Evolutionary conservation across 2,113 vertebrate species (phyloP).

Genomic region (Pituophis catenifer): DNA sequence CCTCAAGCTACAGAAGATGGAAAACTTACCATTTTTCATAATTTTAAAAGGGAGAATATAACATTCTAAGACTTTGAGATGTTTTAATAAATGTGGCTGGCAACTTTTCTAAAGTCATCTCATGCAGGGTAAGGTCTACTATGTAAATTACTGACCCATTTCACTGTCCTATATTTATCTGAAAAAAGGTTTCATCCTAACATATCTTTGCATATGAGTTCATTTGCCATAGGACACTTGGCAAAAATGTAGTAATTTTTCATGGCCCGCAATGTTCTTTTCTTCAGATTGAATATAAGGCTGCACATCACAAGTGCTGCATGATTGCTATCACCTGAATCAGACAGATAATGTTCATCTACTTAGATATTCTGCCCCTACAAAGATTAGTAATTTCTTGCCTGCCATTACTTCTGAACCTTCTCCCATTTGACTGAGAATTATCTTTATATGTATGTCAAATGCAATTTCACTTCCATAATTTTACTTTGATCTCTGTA

Average conservation of each 20-base stretch:
- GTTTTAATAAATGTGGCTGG: neutral
- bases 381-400: neutral
- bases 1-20: neutral
- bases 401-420: neutral
- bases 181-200: neutral
- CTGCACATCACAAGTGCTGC: neutral
- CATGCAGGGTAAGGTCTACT: neutral
- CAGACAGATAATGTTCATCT: neutral
- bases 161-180: neutral
- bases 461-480: conserved; percentile 29
- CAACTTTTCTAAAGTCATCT: neutral
- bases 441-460: neutral
- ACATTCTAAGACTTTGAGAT: neutral
- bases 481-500: neutral
- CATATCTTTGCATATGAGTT: neutral
- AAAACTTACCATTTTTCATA: neutral
- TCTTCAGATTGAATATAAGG: neutral
- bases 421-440: neutral
- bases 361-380: neutral
- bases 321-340: neutral
- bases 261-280: neutral
- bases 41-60: neutral
- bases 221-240: neutral
- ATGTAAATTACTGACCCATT: neutral
- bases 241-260: neutral